Base-by-base conservation (phyloP, 2,113 vertebrate species). In the Sturnus vulgaris region DNA sequence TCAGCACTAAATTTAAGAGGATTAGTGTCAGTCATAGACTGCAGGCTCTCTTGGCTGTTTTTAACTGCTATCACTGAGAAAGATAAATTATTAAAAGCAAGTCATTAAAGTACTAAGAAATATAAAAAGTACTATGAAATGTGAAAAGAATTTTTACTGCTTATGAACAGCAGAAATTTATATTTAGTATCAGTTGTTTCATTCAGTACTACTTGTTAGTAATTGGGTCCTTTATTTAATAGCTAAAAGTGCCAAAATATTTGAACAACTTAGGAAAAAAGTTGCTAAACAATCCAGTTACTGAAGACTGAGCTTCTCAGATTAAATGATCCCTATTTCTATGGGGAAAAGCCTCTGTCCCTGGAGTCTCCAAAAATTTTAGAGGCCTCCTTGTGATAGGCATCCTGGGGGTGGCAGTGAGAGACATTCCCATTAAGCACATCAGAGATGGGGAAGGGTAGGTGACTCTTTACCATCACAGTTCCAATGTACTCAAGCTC, bases 1-100 rank as follows among this genome's bases (percentile, higher is more conserved):
- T 95, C 87, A 95, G 70, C 78, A 92, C 40, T 73, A n/a, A 82
- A 91, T 52, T 78, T 82, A 94, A 92, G 69, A 93, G 70, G 84
- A 96, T 96, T 91, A 83, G 37, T 60, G 53, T 37, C 77, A 65
- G 63, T 21, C 35, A 85, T 11, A 82, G 63, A 81, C 56, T 80
- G 44, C 17, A 60, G 68, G 55, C 50, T 76, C 15, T 39, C 64
- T 83, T 13, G 18, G n/a, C 77, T 77, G 42, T 33, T 93, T 92
- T 79, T 44, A 78, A 81, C 60, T 85, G 33, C 39, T 76, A 6
- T 47, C 30, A 42, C 55, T 35, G 53, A 91, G 60, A 71, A 75
- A 82, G 57, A 83, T 8, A 40, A 95, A 71, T 37, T 71, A 44
- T 63, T 82, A 79, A 27, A 76, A 90, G 93, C 33, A 77, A 77